Percentiles rank a stretch among this genome's conserved stretches.
These are phyloP conservation scores for Uria aalge DNA, from an alignment of 2,113 vertebrate genomes.

Conservation along the genomic window DNA sequence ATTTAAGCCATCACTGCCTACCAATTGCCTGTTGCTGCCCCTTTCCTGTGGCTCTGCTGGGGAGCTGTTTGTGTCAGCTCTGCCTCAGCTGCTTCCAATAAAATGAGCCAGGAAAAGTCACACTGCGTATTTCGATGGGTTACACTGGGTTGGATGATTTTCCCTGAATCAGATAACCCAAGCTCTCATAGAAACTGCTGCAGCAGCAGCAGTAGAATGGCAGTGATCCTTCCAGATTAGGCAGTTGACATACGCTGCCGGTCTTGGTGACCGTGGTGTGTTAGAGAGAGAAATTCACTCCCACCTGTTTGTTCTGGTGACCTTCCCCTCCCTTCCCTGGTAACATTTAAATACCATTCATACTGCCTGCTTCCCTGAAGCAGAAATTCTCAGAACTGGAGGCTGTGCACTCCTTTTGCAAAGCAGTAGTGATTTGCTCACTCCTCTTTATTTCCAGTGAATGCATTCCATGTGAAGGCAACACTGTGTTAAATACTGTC, in stretches of 20 bases:
- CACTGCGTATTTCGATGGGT: accelerated
- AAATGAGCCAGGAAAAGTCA: neutral
- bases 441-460: neutral
- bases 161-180: neutral
- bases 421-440: neutral
- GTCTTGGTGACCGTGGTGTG: neutral
- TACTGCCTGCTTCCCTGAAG: neutral
- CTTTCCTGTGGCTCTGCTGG: neutral
- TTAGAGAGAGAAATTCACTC: neutral
- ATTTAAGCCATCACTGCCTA: neutral
- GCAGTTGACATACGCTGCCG: neutral
- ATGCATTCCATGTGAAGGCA: neutral
- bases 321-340: neutral
- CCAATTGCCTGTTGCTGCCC: neutral
- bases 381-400: neutral
- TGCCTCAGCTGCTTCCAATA: neutral
- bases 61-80: neutral
- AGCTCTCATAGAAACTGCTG: neutral
- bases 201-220: neutral
- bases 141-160: neutral
- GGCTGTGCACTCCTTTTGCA: neutral
- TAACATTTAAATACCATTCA: neutral
- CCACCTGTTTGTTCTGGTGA: neutral
- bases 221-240: neutral
- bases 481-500: neutral